A percentile compares a stretch with the other conserved stretches of the same genome.
Evolutionary conservation across 2,113 vertebrate species (phyloP).

Genomic region (Eurystomus gularis): DNA sequence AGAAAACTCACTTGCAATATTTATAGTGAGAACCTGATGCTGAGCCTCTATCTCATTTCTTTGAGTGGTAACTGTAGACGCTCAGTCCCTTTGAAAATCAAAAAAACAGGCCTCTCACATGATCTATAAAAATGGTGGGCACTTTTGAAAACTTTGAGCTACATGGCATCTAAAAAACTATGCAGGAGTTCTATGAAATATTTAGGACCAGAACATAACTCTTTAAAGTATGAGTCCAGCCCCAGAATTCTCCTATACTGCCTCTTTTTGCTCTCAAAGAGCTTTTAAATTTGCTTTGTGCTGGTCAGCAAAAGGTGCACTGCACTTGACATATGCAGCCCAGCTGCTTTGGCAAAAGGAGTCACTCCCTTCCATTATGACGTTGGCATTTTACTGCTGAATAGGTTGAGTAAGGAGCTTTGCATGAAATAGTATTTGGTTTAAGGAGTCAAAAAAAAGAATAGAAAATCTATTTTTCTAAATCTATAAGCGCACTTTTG

Average conservation of each 20-base stretch:
- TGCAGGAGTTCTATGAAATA: not conserved
- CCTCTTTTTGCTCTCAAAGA: not conserved
- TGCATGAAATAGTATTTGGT: not conserved
- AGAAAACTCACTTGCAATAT: not conserved
- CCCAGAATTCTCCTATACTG: not conserved
- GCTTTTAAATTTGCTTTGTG: not conserved
- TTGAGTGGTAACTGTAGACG: not conserved
- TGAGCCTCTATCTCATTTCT: not conserved
- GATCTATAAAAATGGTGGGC: not conserved
- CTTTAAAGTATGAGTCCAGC: not conserved
- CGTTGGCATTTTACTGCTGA: not conserved
- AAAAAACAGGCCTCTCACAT: not conserved
- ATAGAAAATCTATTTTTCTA: not conserved
- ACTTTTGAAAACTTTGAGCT: not conserved
- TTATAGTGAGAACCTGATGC: not conserved
- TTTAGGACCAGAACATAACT: not conserved
- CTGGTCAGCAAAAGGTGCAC: not conserved
- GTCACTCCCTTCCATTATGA: not conserved
- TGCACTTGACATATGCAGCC: not conserved
- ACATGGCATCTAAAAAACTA: not conserved
- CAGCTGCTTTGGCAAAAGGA: not conserved
- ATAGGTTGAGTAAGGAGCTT: not conserved
- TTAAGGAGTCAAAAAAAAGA: not conserved
- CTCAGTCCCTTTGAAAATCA: not conserved
- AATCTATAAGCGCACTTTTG: not conserved